phyloP scores from a whole-genome alignment of 2,888 invertebrate species.

The Apotomis capreana region DNA sequence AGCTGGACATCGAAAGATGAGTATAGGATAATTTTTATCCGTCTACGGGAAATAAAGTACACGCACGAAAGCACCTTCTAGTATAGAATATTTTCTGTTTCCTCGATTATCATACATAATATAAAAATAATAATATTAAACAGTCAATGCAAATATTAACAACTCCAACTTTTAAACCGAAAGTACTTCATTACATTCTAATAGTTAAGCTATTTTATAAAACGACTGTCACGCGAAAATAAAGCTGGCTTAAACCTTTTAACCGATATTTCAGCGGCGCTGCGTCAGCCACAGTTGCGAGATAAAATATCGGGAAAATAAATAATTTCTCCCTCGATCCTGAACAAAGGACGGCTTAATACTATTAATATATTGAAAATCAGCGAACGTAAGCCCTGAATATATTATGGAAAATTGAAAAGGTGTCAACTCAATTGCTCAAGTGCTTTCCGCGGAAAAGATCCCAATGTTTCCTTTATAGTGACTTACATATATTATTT shows the following conservation, averaged over 20 bases:
- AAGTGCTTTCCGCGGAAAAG: slow-evolving; percentile 4
- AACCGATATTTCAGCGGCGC: slow-evolving; percentile 39
- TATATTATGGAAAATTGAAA: slow-evolving; percentile 23
- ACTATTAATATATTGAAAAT: slow-evolving; percentile 38
- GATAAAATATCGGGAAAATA: slow-evolving; percentile 42
- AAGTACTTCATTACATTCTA: not conserved
- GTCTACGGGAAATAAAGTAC: too few species aligned
- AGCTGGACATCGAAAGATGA: too few species aligned
- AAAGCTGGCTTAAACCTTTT: slow-evolving; percentile 32
- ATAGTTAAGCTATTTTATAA: slow-evolving; percentile 13
- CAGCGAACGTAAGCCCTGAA: slow-evolving; percentile 21
- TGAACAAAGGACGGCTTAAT: slow-evolving; percentile 40
- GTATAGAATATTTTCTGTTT: too few species aligned
- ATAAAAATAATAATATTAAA: too few species aligned
- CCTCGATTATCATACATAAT: too few species aligned
- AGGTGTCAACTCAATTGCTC: slow-evolving; percentile 25
- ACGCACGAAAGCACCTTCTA: too few species aligned
- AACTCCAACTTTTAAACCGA: not conserved
- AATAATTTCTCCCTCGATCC: slow-evolving; percentile 38
- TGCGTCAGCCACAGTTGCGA: slow-evolving; percentile 42
- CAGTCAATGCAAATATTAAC: too few species aligned
- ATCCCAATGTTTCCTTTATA: not conserved
- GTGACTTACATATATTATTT: too few species aligned
- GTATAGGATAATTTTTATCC: too few species aligned
- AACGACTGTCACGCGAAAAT: slow-evolving; percentile 13